Base-by-base conservation (phyloP, 1,140 invertebrate genomes). In the Caenorhabditis tropicalis region DNA sequence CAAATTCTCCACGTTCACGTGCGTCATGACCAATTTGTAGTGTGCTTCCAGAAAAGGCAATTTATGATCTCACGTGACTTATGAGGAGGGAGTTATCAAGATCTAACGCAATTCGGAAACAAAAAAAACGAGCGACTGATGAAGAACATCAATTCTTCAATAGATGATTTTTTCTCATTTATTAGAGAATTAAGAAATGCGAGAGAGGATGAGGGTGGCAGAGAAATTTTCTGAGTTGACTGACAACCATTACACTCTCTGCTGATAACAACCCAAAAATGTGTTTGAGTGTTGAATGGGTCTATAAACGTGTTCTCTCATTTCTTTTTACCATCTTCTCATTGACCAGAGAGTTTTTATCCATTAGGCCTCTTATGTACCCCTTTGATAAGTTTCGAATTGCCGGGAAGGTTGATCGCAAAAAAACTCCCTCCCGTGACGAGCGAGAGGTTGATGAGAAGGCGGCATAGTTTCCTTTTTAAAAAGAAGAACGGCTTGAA, bases 141-240 rank as follows among this genome's bases (percentile, higher is more conserved):
- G 36, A 24, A 74, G 65, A 74, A 74, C 65, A 74, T 74, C 36
- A 46, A 24, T 74, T n/a, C 21, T 24, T n/a, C 21, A 10, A n/a
- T 74, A 27, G 6, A 24, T n/a, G 53, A 43, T 74, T n/a, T 24
- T 65, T 65, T 65, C 36, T 33, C 21, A 15, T 65, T 65, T 31
- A 33, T 65, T 65, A 65, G n/a, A 65, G 36, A 65, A 16, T 65
- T 6, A 15, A 65, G 58, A 65, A 58, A 43, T 6, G 12, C 5
- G 39, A 43, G 12, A 43, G 12, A 12, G 39, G 39, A 43, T 5
- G 12, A 43, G 39, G 12, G 39, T 29, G 24, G 27, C 56, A 31
- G 31, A 65, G 58, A 74, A 74, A 36, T 33, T n/a, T 43, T 74
- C 7, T 74, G 65, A 74, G 65, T 74, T 46, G 65, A 74, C 65